phyloP scores from a whole-genome alignment of 1,140 invertebrate genomes.

The Drosophila sp. region DNA sequence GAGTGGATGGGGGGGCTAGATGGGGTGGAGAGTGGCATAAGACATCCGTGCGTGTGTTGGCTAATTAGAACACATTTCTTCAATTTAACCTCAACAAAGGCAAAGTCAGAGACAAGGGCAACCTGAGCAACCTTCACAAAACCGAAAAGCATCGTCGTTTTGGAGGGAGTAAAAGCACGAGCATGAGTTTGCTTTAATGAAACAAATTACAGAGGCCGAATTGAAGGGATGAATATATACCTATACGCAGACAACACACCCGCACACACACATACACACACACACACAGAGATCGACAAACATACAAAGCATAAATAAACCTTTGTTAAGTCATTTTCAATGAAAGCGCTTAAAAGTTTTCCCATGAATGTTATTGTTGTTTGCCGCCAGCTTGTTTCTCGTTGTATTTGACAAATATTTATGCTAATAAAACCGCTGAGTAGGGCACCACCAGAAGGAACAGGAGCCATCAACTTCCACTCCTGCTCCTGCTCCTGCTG shows the following conservation, averaged over 20 bases:
- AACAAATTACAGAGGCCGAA: constrained; percentile 52
- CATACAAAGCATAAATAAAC: constrained; percentile 26
- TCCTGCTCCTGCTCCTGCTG: constrained; percentile 35
- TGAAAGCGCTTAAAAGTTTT: constrained; percentile 73
- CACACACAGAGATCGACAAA: constrained; percentile 16
- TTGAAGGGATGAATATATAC: not conserved
- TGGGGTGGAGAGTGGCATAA: constrained; percentile 7
- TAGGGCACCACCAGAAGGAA: not conserved
- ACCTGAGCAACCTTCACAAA: constrained; percentile 19
- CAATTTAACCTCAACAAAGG: constrained; percentile 70
- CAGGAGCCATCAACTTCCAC: constrained; percentile 34
- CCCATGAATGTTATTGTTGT: constrained; percentile 65
- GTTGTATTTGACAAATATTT: constrained; percentile 74
- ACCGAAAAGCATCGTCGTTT: constrained; percentile 8
- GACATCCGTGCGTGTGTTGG: constrained; percentile 58
- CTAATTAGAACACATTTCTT: constrained; percentile 80
- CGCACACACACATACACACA: constrained; percentile 30
- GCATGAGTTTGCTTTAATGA: constrained; percentile 67
- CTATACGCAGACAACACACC: not conserved
- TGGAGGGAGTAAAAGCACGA: constrained; percentile 11
- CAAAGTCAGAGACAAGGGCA: constrained; percentile 22
- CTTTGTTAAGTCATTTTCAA: constrained; percentile 73
- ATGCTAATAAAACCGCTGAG: constrained; percentile 72
- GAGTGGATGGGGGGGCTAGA: not conserved
- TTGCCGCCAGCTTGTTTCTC: constrained; percentile 32